These are phyloP conservation scores for Nemopilema nomurai DNA, from an alignment of 30 jellyfish, hydroid and myxozoan genomes.

Conservation along the genomic window DNA sequence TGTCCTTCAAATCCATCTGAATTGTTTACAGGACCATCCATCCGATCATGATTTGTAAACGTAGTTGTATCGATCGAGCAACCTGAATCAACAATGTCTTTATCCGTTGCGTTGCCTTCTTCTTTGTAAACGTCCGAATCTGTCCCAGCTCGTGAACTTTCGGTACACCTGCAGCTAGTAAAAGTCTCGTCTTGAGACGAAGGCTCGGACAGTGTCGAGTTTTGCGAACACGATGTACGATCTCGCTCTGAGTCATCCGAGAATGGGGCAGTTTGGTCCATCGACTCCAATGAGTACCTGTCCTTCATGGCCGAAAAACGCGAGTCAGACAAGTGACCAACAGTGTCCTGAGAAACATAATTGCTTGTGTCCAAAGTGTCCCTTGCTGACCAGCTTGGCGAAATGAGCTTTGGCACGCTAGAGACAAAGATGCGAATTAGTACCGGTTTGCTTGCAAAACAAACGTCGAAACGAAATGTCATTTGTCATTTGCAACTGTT, in stretches of 20 bases:
- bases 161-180: constrained; percentile 28
- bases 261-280: not conserved
- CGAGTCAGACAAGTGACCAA: constrained; percentile 37
- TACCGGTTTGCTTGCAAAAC: no score
- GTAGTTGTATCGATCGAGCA: not conserved
- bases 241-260: not conserved
- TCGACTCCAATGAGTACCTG: not conserved
- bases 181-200: constrained; percentile 50
- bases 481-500: not conserved
- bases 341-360: constrained; percentile 57
- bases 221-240: not conserved
- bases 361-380: constrained; percentile 54
- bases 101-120: not conserved
- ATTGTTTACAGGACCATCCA: not conserved
- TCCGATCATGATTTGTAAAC: constrained; percentile 53
- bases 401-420: constrained; percentile 24
- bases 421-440: no score
- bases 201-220: not conserved
- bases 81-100: not conserved
- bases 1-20: not conserved
- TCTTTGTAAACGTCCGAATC: not conserved
- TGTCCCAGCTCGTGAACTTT: constrained; percentile 19
- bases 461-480: not conserved
- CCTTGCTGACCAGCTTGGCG: not conserved
- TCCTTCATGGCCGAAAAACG: not conserved